Conservation (phyloP, 2,797 vertebrate species). For the Melanotaenia boesemani region DNA sequence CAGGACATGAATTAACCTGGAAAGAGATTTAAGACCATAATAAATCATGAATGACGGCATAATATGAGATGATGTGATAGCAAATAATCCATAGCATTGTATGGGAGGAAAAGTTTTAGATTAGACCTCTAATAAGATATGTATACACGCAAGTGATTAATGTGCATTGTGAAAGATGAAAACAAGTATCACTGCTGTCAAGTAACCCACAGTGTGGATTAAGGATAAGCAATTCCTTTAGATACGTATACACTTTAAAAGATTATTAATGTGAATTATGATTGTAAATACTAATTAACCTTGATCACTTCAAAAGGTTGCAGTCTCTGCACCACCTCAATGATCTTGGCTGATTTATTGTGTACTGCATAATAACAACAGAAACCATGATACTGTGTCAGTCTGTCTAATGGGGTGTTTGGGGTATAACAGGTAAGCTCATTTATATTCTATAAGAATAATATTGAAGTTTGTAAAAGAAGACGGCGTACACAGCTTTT, state of each 20-base stretch:
- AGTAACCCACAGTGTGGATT: neutral
- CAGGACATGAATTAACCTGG: neutral
- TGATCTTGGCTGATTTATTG: slow-evolving; percentile 22
- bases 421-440: slow-evolving; percentile 21
- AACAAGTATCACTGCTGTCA: neutral
- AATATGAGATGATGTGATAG: neutral
- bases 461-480: slow-evolving; percentile 20
- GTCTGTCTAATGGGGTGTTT: slow-evolving; percentile 19
- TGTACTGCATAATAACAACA: slow-evolving; percentile 34
- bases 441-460: slow-evolving; percentile 36
- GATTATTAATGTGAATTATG: neutral
- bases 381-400: slow-evolving; percentile 17
- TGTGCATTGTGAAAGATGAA: slow-evolving; percentile 3
- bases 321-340: neutral
- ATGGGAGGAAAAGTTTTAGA: neutral
- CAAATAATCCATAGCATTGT: neutral
- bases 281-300: slow-evolving; percentile 27
- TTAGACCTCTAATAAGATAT: neutral
- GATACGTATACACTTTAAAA: slow-evolving; percentile 5
- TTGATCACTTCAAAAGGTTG: slow-evolving; percentile 19
- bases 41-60: neutral
- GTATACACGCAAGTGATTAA: slow-evolving; percentile 7
- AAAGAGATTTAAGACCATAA: neutral
- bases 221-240: slow-evolving; percentile 3
- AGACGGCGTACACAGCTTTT: slow-evolving; percentile 27